Evolutionary conservation across 2,113 vertebrate genomes (phyloP).

Genomic region (Craseonycteris thonglongyai): DNA sequence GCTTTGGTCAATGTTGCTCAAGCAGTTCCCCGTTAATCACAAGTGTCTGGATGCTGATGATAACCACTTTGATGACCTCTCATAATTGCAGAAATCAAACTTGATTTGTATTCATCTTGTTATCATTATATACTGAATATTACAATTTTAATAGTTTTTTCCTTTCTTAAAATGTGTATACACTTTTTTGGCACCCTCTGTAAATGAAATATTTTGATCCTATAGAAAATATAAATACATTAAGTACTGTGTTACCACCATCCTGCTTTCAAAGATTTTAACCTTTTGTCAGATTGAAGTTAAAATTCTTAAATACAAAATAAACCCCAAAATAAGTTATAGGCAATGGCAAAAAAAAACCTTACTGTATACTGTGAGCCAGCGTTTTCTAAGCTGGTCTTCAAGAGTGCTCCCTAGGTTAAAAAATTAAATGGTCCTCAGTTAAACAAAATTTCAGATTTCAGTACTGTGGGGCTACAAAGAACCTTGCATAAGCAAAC

Average conservation of each 20-base stretch:
- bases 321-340: not conserved
- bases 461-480: not conserved
- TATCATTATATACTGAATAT: too few relatives aligned
- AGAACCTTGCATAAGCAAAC: not conserved
- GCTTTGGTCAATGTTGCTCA: too few relatives aligned
- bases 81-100: too few relatives aligned
- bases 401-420: not conserved
- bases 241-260: not conserved
- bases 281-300: not conserved
- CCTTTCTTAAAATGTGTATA: too few relatives aligned
- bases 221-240: not conserved
- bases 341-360: conserved; percentile 5
- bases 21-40: too few relatives aligned
- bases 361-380: not conserved
- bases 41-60: too few relatives aligned
- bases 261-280: not conserved
- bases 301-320: conserved; percentile 14
- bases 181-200: too few relatives aligned
- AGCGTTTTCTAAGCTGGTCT: not conserved
- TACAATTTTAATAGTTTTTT: too few relatives aligned
- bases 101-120: too few relatives aligned
- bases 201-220: not conserved
- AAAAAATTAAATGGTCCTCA: not conserved
- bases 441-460: conserved; percentile 14
- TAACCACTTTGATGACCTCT: too few relatives aligned